Conservation (phyloP, 2,888 invertebrate genomes). For the Erebia epiphron region DNA sequence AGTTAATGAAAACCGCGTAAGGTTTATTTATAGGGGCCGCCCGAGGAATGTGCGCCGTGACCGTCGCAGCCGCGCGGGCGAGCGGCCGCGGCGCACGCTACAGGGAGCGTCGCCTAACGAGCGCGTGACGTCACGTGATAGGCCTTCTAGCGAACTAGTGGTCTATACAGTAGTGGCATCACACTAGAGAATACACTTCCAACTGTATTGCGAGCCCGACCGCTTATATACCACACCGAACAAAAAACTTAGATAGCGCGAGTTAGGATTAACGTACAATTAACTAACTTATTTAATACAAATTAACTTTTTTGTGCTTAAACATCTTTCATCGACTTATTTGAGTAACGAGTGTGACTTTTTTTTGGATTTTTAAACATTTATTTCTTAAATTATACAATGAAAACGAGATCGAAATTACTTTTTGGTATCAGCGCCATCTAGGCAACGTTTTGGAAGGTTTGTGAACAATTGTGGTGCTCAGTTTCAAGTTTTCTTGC, state of each 20-base stretch:
- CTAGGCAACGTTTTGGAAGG: not conserved
- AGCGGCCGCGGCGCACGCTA: conserved; percentile 82
- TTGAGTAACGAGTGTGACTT: not conserved
- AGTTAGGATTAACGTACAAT: conserved; percentile 47
- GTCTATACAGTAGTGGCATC: conserved; percentile 86
- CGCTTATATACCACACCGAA: conserved; percentile 50
- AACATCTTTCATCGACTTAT: not conserved
- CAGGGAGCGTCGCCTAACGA: conserved; percentile 79
- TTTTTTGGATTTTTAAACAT: conserved; percentile 9
- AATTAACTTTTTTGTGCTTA: conserved; percentile 13
- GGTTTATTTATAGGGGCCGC: conserved; percentile 73
- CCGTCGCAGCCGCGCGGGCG: conserved; percentile 86
- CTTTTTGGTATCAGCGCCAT: not conserved
- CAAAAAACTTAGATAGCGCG: conserved; percentile 57
- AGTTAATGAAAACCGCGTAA: conserved; percentile 81
- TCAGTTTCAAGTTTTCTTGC: not conserved
- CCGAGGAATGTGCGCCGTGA: conserved; percentile 80
- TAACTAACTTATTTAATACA: not conserved
- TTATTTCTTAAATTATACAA: not conserved
- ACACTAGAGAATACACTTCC: conserved; percentile 87
- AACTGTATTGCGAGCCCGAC: fast-evolving
- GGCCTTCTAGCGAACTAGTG: conserved; percentile 85
- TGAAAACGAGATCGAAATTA: not conserved
- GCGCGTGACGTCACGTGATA: conserved; percentile 86
- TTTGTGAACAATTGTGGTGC: not conserved